Percentiles rank a stretch among this genome's conserved stretches.
Evolutionary conservation across 92 coral and sea anemone species (phyloP).

Genomic region (Parazoanthus darwini): DNA sequence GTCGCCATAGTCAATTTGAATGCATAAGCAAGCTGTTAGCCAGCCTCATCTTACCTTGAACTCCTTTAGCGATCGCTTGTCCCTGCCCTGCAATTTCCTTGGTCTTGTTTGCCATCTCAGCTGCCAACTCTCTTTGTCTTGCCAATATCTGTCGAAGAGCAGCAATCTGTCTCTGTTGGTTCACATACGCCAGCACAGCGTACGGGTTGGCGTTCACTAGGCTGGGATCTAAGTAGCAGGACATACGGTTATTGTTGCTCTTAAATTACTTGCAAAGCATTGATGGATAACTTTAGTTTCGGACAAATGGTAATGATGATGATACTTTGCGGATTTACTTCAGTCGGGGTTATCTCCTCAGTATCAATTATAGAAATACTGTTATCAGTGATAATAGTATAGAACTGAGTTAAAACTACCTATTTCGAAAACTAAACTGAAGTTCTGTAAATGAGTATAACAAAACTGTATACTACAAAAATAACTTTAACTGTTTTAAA

Average conservation of each 20-base stretch:
- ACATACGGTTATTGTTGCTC: neutral
- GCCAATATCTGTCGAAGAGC: constrained; percentile 26
- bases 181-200: constrained; percentile 58
- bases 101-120: constrained; percentile 46
- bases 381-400: too few species aligned
- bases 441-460: too few species aligned
- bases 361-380: too few species aligned
- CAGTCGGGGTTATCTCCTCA: neutral
- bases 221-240: constrained; percentile 55
- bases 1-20: too few species aligned
- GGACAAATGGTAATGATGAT: too few species aligned
- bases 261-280: too few species aligned
- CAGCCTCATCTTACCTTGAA: constrained; percentile 20
- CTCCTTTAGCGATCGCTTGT: constrained; percentile 37
- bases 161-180: constrained; percentile 34
- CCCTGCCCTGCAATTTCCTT: constrained; percentile 40
- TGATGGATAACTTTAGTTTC: too few species aligned
- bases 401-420: too few species aligned
- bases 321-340: neutral
- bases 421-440: too few species aligned
- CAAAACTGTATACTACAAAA: too few species aligned
- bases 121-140: constrained; percentile 44
- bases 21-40: neutral
- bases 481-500: too few species aligned
- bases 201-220: constrained; percentile 68